Conservation (phyloP, 2,888 invertebrate genomes). For the Cabera pusaria region DNA sequence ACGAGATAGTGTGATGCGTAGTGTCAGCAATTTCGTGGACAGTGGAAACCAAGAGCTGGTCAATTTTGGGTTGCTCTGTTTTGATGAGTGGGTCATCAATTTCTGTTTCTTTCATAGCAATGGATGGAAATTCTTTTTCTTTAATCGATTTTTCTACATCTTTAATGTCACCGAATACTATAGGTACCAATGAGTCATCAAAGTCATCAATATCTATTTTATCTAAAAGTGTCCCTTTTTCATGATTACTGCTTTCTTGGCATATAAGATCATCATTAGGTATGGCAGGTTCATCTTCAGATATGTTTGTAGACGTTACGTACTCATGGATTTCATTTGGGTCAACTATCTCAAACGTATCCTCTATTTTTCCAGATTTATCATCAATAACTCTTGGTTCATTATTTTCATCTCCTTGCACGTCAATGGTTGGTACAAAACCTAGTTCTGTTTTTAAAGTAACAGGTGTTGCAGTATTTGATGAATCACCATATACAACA, state of each 20-base stretch:
- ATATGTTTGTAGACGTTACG: constrained; percentile 5
- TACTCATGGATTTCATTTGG: constrained; percentile 24
- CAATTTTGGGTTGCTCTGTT: neutral
- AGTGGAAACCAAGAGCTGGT: too few species aligned
- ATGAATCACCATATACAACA: constrained; percentile 41
- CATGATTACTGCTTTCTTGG: too few species aligned
- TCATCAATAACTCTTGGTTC: neutral
- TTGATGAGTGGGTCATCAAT: too few species aligned
- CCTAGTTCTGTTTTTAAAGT: constrained; percentile 21
- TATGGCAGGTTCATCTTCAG: constrained; percentile 3
- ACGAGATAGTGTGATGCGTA: neutral
- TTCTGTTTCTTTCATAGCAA: neutral
- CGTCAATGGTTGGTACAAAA: too few species aligned
- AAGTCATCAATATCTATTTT: constrained; percentile 48
- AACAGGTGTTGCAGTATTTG: constrained; percentile 28
- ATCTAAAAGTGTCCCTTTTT: too few species aligned
- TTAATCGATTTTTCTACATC: constrained; percentile 41
- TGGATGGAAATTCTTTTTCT: constrained; percentile 24
- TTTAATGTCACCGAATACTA: constrained; percentile 54
- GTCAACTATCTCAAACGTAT: constrained; percentile 29
- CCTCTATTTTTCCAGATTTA: constrained; percentile 17
- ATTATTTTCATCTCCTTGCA: too few species aligned
- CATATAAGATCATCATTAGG: neutral
- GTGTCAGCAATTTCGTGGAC: constrained; percentile 1
- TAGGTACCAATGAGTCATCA: constrained; percentile 50